Evolutionary conservation across 2,797 vertebrate species (phyloP).

Genomic region (Coilia nasus): DNA sequence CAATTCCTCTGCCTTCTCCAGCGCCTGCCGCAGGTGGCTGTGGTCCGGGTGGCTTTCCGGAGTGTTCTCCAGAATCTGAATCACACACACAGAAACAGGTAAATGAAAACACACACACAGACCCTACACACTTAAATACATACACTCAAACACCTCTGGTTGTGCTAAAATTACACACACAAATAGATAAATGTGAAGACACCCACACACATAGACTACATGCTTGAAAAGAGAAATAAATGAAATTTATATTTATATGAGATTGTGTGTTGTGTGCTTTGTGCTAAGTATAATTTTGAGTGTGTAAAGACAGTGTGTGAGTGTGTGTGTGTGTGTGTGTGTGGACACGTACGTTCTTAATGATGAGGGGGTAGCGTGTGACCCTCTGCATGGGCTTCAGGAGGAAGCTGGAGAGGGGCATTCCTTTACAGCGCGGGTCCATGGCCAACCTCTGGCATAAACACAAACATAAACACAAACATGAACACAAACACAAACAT

Average conservation of each 20-base stretch:
- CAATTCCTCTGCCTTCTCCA: constrained; percentile 96
- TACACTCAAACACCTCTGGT: too few species aligned
- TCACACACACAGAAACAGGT: constrained; percentile 5
- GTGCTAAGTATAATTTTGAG: too few species aligned
- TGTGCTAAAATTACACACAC: too few species aligned
- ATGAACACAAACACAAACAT: neutral
- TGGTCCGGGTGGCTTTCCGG: constrained; percentile 94
- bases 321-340: neutral
- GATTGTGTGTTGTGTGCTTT: too few species aligned
- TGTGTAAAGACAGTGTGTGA: neutral
- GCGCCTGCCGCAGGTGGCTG: constrained; percentile 91
- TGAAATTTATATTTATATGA: too few species aligned
- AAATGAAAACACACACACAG: neutral
- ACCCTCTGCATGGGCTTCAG: constrained; percentile 99
- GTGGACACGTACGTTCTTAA: constrained; percentile 89
- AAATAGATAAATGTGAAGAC: too few species aligned
- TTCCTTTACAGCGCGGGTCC: constrained; percentile 96
- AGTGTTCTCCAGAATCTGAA: constrained; percentile 94
- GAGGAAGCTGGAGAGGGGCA: constrained; percentile 97
- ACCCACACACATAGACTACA: too few species aligned
- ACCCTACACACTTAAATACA: neutral
- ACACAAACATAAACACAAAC: neutral
- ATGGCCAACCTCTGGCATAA: constrained; percentile 89
- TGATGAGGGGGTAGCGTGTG: constrained; percentile 96
- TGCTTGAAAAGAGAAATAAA: too few species aligned